Evolutionary conservation across 2,888 invertebrate genomes (phyloP).

Genomic region (Ceraclea dissimilis): DNA sequence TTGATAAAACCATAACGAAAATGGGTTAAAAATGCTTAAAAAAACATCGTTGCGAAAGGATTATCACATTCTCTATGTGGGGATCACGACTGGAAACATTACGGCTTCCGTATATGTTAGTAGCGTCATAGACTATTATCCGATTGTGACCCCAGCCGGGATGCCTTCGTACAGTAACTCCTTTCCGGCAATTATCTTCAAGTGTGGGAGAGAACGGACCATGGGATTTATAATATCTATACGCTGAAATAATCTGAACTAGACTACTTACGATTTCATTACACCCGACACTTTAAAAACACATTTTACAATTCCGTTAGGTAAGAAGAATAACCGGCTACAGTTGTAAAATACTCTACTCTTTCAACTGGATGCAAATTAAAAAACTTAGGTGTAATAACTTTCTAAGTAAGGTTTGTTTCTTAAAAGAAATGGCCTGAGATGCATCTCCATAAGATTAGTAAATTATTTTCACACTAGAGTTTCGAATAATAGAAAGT

Average conservation of each 20-base stretch:
- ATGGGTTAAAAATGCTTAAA: too few species aligned
- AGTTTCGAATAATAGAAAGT: too few species aligned
- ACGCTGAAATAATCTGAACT: conserved; percentile 7
- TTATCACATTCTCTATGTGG: not conserved
- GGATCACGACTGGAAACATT: not conserved
- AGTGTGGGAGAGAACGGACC: conserved; percentile 6
- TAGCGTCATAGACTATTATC: not conserved
- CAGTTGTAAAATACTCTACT: too few species aligned
- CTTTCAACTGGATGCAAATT: too few species aligned
- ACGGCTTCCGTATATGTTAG: not conserved
- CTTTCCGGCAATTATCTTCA: conserved; percentile 12
- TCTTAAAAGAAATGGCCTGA: too few species aligned
- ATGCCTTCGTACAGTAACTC: conserved; percentile 7
- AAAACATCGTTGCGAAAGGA: not conserved
- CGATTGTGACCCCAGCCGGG: conserved; percentile 9
- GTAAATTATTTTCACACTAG: too few species aligned
- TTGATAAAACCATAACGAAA: too few species aligned
- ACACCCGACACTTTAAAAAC: not conserved
- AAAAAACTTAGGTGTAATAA: too few species aligned
- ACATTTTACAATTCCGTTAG: too few species aligned
- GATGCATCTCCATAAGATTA: too few species aligned
- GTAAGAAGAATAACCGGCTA: too few species aligned
- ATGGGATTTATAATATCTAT: conserved; percentile 9
- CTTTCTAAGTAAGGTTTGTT: too few species aligned
- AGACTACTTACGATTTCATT: conserved; percentile 14